phyloP scores from a whole-genome alignment of 2,888 invertebrate genomes.

The Hipparchia sbordonii region DNA sequence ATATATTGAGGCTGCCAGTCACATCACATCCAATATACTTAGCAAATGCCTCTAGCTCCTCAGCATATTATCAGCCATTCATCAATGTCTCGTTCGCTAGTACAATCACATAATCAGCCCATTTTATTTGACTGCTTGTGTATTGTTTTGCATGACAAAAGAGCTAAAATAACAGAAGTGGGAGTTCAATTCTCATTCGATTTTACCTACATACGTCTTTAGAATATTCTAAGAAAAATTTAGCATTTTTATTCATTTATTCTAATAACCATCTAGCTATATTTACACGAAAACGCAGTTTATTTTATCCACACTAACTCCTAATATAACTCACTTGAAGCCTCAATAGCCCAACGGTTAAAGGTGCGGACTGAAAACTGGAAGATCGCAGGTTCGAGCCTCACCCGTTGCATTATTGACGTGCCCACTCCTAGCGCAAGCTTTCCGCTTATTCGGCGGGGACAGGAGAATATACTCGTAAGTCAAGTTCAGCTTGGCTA shows the following conservation, averaged over 20 bases:
- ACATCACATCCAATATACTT: constrained; percentile 3
- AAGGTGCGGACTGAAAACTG: no score
- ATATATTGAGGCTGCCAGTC: not conserved
- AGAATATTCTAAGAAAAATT: not conserved
- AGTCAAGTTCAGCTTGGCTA: no score
- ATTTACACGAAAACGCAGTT: no score
- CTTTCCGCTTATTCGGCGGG: no score
- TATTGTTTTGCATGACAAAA: constrained; percentile 12
- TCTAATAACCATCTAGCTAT: not conserved
- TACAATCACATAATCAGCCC: not conserved
- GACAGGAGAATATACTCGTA: no score
- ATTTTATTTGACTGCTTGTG: constrained; percentile 3
- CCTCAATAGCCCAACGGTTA: no score
- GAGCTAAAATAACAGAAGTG: not conserved
- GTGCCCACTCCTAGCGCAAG: no score
- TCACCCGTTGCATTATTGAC: no score
- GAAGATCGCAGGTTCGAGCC: no score
- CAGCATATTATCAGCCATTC: not conserved
- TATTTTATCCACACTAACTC: no score
- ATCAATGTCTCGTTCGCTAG: not conserved
- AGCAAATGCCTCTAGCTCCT: not conserved
- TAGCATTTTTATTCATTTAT: not conserved
- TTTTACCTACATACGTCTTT: not conserved
- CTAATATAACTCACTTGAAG: no score
- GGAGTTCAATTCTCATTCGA: not conserved